Percentiles rank a stretch among this genome's conserved stretches.
Evolutionary conservation across 2,113 vertebrate genomes (phyloP).

Genomic region (Stegastes partitus): DNA sequence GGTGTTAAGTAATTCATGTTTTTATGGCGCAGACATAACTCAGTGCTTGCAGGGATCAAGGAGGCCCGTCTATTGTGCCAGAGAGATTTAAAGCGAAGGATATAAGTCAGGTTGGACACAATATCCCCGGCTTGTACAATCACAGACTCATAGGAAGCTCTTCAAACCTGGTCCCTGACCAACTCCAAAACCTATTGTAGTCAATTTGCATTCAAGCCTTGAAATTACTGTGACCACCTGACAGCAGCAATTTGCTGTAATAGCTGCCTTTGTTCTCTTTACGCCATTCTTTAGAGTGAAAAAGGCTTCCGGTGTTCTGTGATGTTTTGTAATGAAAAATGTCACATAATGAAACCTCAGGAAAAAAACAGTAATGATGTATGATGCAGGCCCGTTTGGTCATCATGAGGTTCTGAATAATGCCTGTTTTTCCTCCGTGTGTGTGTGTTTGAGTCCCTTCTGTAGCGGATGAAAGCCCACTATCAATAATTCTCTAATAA

Average conservation of each 20-base stretch:
- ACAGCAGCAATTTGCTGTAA: constrained; percentile 28
- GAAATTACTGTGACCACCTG: constrained; percentile 29
- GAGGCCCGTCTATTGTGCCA: neutral
- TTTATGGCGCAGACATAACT: neutral
- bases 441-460: constrained; percentile 25
- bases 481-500: constrained; percentile 74
- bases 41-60: neutral
- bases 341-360: constrained; percentile 45
- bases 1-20: neutral
- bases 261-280: constrained; percentile 36
- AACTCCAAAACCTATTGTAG: constrained; percentile 22
- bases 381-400: constrained; percentile 39
- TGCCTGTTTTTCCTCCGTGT: constrained; percentile 23
- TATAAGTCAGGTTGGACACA: neutral
- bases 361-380: constrained; percentile 57
- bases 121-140: constrained; percentile 1
- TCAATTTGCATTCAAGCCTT: constrained; percentile 19
- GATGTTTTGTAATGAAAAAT: constrained; percentile 54
- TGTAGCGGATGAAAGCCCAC: constrained; percentile 61
- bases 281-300: neutral
- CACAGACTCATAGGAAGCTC: neutral
- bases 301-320: constrained; percentile 35
- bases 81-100: constrained; percentile 18
- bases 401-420: constrained; percentile 44
- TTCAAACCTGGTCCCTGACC: constrained; percentile 26